phyloP scores from a whole-genome alignment of 2,113 vertebrate species.

The Sinosuthora webbiana region DNA sequence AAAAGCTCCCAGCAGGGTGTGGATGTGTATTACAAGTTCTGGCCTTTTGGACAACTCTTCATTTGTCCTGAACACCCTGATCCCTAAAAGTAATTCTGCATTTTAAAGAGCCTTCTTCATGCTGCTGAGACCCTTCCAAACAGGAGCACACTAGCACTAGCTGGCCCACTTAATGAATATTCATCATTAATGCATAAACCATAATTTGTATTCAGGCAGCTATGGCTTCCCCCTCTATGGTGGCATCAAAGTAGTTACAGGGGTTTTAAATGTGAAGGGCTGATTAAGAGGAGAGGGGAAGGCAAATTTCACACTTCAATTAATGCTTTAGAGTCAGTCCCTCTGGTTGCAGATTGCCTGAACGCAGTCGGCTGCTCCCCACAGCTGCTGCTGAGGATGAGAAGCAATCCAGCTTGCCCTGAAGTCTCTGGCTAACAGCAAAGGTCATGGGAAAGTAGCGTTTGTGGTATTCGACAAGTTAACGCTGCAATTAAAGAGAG shows the following conservation, averaged over 20 bases:
- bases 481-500: neutral
- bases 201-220: neutral
- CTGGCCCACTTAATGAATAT: neutral
- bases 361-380: neutral
- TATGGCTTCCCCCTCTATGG: neutral
- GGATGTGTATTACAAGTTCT: neutral
- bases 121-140: neutral
- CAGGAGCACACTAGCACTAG: neutral
- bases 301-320: slow-evolving; percentile 30
- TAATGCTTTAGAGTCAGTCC: neutral
- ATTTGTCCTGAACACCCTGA: neutral
- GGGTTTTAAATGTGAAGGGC: neutral
- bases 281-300: slow-evolving; percentile 6
- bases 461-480: neutral
- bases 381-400: slow-evolving; percentile 3
- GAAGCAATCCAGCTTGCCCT: neutral
- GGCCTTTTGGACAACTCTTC: neutral
- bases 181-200: neutral
- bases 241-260: neutral
- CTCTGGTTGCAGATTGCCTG: neutral
- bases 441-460: neutral
- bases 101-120: neutral
- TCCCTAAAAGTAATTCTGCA: neutral
- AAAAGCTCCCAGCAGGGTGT: neutral
- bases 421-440: slow-evolving; percentile 13